Conservation (phyloP, 2,113 vertebrate genomes). For the Eublepharis macularius region DNA sequence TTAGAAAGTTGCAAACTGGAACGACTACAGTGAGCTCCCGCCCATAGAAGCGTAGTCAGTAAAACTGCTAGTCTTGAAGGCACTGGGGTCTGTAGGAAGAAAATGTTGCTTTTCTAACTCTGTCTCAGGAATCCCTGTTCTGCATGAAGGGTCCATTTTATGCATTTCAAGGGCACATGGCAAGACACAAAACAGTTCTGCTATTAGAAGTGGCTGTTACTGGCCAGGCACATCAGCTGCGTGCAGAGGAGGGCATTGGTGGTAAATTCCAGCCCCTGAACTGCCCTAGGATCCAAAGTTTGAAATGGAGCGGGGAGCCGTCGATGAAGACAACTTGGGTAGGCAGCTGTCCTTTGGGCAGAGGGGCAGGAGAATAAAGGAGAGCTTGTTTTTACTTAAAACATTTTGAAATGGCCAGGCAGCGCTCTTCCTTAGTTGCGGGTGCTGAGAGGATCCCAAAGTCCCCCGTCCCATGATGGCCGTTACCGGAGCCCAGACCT, state of each 20-base stretch:
- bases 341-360: not conserved
- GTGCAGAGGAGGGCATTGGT: not conserved
- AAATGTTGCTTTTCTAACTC: not conserved
- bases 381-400: not conserved
- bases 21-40: not conserved
- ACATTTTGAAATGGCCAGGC: too few species aligned
- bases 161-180: not conserved
- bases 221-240: not conserved
- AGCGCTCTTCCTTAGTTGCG: not conserved
- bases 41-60: not conserved
- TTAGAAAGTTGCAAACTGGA: not conserved
- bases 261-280: not conserved
- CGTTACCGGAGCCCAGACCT: not conserved
- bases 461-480: not conserved
- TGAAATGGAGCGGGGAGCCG: too few species aligned
- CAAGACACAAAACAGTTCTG: not conserved
- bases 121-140: not conserved
- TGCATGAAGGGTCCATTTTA: not conserved
- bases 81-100: not conserved
- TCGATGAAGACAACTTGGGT: not conserved
- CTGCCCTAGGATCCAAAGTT: not conserved
- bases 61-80: not conserved
- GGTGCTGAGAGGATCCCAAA: not conserved
- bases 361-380: not conserved
- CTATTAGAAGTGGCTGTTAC: not conserved